Conservation (phyloP, 2,113 vertebrate species). For the Cariama cristata region DNA sequence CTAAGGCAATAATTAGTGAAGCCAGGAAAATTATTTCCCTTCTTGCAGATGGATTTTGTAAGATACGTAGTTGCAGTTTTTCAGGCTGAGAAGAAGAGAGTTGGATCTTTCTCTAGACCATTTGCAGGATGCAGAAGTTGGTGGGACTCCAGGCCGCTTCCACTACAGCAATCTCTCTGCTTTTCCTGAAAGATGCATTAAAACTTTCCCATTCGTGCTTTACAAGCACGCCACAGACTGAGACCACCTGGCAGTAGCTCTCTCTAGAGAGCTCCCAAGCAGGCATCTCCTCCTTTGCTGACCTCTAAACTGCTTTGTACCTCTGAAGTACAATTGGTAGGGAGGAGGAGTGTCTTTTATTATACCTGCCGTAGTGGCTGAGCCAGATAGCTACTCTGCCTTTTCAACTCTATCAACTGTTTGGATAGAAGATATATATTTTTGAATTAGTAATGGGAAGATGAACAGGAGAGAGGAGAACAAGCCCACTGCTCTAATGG, state of each 20-base stretch:
- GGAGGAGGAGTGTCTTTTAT: neutral
- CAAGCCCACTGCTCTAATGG: neutral
- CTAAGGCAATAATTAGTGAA: constrained; percentile 10
- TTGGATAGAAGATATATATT: neutral
- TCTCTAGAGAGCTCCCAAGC: neutral
- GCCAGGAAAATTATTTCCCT: neutral
- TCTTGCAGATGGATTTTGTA: neutral
- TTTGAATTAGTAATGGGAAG: neutral
- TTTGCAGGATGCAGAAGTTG: neutral
- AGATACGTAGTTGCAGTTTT: neutral
- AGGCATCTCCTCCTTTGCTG: neutral
- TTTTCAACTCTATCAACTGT: neutral
- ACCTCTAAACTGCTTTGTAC: neutral
- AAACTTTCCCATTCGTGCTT: neutral
- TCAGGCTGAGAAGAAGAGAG: neutral
- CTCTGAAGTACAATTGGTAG: rapidly evolving
- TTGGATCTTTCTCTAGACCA: neutral
- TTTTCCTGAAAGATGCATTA: neutral
- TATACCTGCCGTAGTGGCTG: neutral
- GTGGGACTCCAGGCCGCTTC: neutral
- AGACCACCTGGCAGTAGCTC: neutral
- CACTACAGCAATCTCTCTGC: neutral
- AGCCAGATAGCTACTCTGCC: neutral
- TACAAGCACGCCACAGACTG: neutral
- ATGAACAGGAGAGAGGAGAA: neutral